Base-by-base conservation (phyloP, 2,113 vertebrate species). In the Abramis brama region DNA sequence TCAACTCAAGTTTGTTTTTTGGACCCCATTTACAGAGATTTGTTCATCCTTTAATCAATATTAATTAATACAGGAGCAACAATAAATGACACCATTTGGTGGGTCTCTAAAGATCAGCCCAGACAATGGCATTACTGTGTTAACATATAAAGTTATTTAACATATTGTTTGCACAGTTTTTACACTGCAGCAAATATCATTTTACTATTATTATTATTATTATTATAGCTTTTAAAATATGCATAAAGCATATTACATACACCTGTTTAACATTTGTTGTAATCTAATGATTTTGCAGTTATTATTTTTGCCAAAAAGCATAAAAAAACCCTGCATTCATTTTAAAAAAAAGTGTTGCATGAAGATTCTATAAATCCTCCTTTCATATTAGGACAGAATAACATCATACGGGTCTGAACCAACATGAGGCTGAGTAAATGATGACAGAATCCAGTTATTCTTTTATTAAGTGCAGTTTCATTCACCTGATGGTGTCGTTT, bases 401-500 rank as follows among this genome's bases (percentile, higher is more conserved):
- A 70, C 64, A 36, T 2, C 1, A 64, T 30, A 6, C 0, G 17
- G 13, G 0, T 52, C 50, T 52, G 13, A 15, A 52, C 17, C 13
- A 52, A 17, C 50, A 52, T 5, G 47, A 8, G 39, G 39, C 1
- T 2, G 39, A 50, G 47, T 50, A 15, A 52, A 52, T 15, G 13
- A 23, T 25, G 60, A 64, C 23, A 12, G 60, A 62, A 62, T 23
- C 21, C n/a, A 64, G 0, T 64, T 64, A 12, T 13, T 25, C 1
- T 57, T 23, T 55, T 3, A 8, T 17, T n/a, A 23, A n/a, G 5
- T 59, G n/a, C 19, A 57, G 2, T 7, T 19, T 57, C 6, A 11
- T 52, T 87, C 90, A 96, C 96, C 96, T 97, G 86, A 97, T 91
- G 25, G 96, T 97, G 73, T 94, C 83, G 36, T 98, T 98, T 17